These are phyloP conservation scores for Patiria miniata DNA, from an alignment of 35 echinoderm and acorn worm species.

Conservation along the genomic window DNA sequence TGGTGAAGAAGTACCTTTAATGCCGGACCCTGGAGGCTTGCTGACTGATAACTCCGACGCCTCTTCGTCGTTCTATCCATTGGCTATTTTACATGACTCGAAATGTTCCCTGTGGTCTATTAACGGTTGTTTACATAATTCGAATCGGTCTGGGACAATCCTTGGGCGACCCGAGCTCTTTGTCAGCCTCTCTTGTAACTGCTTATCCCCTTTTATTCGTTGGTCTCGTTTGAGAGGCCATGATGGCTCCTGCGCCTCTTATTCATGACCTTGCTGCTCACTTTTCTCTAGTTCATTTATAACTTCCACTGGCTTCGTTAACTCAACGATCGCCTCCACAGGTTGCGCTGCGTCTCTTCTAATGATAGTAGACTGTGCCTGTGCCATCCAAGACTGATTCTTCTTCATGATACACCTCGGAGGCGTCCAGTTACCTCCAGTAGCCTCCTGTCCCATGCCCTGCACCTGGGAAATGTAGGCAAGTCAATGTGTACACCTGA, in stretches of 20 bases:
- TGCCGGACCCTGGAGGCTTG: too few species aligned
- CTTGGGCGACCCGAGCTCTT: too few species aligned
- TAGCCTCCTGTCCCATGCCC: neutral
- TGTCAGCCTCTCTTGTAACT: too few species aligned
- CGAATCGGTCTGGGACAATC: neutral
- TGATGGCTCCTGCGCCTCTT: neutral
- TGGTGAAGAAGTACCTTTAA: too few species aligned
- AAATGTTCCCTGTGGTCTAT: too few species aligned
- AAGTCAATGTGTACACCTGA: neutral
- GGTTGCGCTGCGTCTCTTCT: neutral
- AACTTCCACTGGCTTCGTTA: neutral
- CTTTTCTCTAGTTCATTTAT: too few species aligned
- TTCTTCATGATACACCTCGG: too few species aligned
- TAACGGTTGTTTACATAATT: neutral
- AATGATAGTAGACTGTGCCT: slow-evolving; percentile 2
- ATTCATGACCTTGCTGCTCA: too few species aligned
- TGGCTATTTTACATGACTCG: too few species aligned
- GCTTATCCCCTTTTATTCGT: neutral
- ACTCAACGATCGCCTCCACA: neutral
- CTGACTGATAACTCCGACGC: too few species aligned
- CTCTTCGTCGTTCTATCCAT: slow-evolving; percentile 1
- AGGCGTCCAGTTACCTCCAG: too few species aligned
- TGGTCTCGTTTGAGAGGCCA: too few species aligned
- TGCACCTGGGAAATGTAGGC: neutral
- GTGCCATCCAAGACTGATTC: neutral